A percentile compares a stretch with the other conserved stretches of the same genome.
Conservation (phyloP, 2,797 vertebrate genomes). For the Lagodon rhomboides region DNA sequence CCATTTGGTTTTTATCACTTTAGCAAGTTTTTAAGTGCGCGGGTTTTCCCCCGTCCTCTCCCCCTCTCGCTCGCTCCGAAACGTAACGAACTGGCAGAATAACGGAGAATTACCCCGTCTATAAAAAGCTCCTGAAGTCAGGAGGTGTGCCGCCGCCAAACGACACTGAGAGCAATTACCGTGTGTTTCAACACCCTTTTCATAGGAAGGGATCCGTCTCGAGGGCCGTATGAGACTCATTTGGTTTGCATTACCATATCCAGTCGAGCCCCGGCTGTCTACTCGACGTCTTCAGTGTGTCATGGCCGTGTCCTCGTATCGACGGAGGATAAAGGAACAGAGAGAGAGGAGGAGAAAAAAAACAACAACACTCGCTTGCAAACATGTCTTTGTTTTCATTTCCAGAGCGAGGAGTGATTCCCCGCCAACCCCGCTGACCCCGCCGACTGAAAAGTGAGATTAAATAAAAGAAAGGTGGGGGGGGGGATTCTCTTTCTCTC, state of each 20-base stretch:
- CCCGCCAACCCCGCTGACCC: constrained; percentile 53
- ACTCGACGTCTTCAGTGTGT: constrained; percentile 52
- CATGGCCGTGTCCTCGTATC: constrained; percentile 59
- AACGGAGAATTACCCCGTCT: constrained; percentile 77
- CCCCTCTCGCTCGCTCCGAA: constrained; percentile 61
- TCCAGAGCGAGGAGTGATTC: constrained; percentile 39
- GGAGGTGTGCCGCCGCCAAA: constrained; percentile 76
- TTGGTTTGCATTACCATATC: constrained; percentile 82
- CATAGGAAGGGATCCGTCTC: constrained; percentile 75
- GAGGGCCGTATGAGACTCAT: constrained; percentile 76
- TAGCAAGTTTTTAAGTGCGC: constrained; percentile 51
- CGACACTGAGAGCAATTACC: constrained; percentile 84
- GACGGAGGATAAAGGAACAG: constrained; percentile 51
- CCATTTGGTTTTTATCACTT: constrained; percentile 70
- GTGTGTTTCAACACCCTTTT: constrained; percentile 83
- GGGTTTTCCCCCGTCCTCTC: constrained; percentile 44
- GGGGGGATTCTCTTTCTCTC: constrained; percentile 36
- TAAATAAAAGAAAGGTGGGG: constrained; percentile 46
- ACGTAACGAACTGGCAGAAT: constrained; percentile 70
- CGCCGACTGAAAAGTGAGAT: constrained; percentile 59
- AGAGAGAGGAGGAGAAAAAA: no score
- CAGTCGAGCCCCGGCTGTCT: constrained; percentile 62
- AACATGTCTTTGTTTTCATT: constrained; percentile 67
- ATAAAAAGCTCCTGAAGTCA: constrained; percentile 78
- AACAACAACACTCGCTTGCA: neutral